Evolutionary conservation across 2,888 invertebrate genomes (phyloP), one percentile per base, ranked within the genome.

Genomic region (Cephus pygmeus): DNA sequence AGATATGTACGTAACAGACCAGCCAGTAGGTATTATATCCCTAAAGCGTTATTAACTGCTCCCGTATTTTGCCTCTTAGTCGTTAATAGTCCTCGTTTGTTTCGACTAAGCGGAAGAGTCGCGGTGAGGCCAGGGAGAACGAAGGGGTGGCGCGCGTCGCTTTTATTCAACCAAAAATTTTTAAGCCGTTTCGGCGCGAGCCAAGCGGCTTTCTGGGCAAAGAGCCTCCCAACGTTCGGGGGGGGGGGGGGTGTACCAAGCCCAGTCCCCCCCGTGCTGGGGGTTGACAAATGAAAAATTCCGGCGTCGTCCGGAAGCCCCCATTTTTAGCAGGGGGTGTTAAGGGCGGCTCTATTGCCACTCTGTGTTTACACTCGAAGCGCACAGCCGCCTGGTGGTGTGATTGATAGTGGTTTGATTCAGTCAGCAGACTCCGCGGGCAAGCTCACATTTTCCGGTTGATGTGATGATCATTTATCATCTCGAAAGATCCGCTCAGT

Each of bases 11-110:
- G 40, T 40, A 40, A 40, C 40, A 40, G 40, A 40, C 40, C 40
- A 40, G 40, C 40, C 40, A 40, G 40, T 6, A 0, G 40, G 91
- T 90, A 91, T 91, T 91, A 91, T 91, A 91, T 88, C 90, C 90
- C 86, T 90, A 91, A 91, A 91, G 91, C 91, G 91, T 91, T 91
- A 91, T 91, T 90, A 91, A 91, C 91, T 91, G 91, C 90, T 87
- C 89, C 88, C 91, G 90, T 91, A 91, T 91, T 91, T 91, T 86
- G 89, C 87, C 88, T 87, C 89, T 90, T 90, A 87, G 87, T 91
- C 90, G 90, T 91, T 91, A 91, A 91, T 90, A 90, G 91, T 85
- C 85, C 89, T 86, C 89, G 90, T 91, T 90, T 88, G 89, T 90
- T 90, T 90, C 83, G 87, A 85, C 87, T 85, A 90, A 91, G 88